Conservation (phyloP, 2,797 vertebrate species). For the Tolypeutes matacus region DNA sequence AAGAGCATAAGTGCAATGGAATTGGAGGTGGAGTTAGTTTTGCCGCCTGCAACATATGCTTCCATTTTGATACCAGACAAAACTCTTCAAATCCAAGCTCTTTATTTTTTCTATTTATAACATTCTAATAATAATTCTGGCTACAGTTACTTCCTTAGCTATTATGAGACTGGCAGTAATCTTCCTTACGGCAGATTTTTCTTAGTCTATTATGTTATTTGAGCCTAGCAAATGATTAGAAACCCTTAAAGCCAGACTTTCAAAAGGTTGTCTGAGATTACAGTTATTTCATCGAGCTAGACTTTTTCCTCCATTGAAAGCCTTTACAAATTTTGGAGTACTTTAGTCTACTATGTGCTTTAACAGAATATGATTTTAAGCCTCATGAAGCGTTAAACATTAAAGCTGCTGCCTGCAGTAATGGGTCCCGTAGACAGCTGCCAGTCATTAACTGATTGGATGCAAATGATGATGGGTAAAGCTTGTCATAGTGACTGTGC, state of each 20-base stretch:
- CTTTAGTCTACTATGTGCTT: slow-evolving; percentile 27
- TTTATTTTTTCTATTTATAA: slow-evolving; percentile 6
- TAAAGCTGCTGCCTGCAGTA: slow-evolving; percentile 56
- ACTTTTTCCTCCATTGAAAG: slow-evolving; percentile 42
- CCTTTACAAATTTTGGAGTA: slow-evolving; percentile 63
- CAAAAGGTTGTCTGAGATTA: slow-evolving; percentile 59
- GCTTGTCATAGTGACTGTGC: slow-evolving; percentile 57
- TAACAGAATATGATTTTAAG: slow-evolving; percentile 66
- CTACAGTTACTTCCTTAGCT: slow-evolving; percentile 50
- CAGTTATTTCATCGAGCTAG: slow-evolving; percentile 50
- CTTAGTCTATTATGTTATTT: slow-evolving; percentile 39
- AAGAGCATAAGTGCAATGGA: not conserved
- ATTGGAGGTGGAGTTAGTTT: not conserved
- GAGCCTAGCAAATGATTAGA: slow-evolving; percentile 61
- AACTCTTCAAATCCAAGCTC: slow-evolving; percentile 18
- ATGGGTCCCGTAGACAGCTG: slow-evolving; percentile 63
- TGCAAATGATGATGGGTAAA: slow-evolving; percentile 56
- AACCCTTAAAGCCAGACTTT: slow-evolving; percentile 42
- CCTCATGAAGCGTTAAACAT: not conserved
- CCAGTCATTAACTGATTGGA: slow-evolving; percentile 68
- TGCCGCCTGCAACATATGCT: slow-evolving; percentile 2
- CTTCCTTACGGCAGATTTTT: slow-evolving; percentile 53
- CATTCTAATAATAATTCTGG: slow-evolving; percentile 43
- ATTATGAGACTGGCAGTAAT: slow-evolving; percentile 50
- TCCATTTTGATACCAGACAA: slow-evolving; percentile 31